Conservation (phyloP, 1,140 invertebrate genomes). For the Calephelis virginiensis region DNA sequence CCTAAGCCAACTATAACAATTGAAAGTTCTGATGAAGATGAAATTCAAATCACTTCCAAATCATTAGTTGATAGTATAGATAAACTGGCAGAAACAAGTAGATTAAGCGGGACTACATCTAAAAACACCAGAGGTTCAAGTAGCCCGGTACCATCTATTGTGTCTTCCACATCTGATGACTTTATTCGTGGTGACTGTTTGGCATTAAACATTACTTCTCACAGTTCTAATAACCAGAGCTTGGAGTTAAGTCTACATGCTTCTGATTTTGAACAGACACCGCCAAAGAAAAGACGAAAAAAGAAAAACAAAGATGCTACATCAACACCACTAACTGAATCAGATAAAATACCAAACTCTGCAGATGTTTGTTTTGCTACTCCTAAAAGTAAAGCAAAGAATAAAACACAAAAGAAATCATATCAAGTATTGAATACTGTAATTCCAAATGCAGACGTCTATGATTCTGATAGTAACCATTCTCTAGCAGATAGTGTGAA, state of each 20-base stretch:
- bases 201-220: slow-evolving; percentile 70
- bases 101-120: not conserved
- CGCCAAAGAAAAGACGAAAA: slow-evolving; percentile 66
- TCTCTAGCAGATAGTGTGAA: slow-evolving; percentile 50
- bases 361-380: slow-evolving; percentile 67
- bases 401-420: slow-evolving; percentile 60
- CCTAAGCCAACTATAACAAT: slow-evolving; percentile 70
- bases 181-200: slow-evolving; percentile 74
- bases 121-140: slow-evolving; percentile 27
- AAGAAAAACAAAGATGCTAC: slow-evolving; percentile 55
- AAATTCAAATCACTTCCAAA: slow-evolving; percentile 33
- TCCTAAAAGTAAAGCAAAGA: slow-evolving; percentile 71
- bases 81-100: slow-evolving; percentile 4
- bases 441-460: slow-evolving; percentile 58
- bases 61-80: slow-evolving; percentile 25
- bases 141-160: slow-evolving; percentile 72
- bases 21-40: slow-evolving; percentile 76
- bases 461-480: slow-evolving; percentile 70
- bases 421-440: slow-evolving; percentile 51
- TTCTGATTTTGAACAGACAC: slow-evolving; percentile 57
- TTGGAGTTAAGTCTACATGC: slow-evolving; percentile 75
- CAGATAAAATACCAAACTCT: slow-evolving; percentile 22
- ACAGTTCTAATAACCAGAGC: slow-evolving; percentile 53
- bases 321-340: slow-evolving; percentile 42
- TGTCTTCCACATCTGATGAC: slow-evolving; percentile 76